Evolutionary conservation across 2,888 invertebrate genomes (phyloP).

Genomic region (Lasioglossum lativentre): DNA sequence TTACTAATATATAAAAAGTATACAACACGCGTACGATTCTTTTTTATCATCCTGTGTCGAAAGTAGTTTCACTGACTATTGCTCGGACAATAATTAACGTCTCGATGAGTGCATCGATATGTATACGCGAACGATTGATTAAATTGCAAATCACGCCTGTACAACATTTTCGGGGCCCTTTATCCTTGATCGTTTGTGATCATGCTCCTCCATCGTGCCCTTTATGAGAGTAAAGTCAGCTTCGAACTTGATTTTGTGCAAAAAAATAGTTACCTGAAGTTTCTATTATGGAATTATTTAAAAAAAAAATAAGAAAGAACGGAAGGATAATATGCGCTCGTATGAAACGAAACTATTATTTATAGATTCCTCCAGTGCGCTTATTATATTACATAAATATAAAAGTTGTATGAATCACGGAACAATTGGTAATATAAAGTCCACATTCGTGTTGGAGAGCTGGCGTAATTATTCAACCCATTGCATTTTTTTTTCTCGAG

Average conservation of each 20-base stretch:
- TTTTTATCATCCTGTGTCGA: conserved; percentile 68
- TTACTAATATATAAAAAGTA: conserved; percentile 78
- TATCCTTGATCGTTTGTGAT: conserved; percentile 28
- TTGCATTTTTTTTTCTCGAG: conserved; percentile 18
- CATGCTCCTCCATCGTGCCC: neutral
- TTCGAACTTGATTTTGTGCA: conserved; percentile 11
- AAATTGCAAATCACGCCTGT: conserved; percentile 53
- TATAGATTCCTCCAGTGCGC: conserved; percentile 23
- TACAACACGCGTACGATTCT: conserved; percentile 69
- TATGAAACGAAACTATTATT: conserved; percentile 15
- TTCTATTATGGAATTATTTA: conserved; percentile 9
- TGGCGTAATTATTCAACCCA: conserved; percentile 24
- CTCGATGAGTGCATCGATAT: conserved; percentile 63
- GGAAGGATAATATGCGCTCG: neutral
- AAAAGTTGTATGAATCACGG: conserved; percentile 26
- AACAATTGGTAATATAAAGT: conserved; percentile 34
- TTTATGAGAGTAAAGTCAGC: neutral
- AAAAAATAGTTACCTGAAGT: conserved; percentile 21
- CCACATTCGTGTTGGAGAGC: conserved; percentile 28
- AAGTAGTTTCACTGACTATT: conserved; percentile 54
- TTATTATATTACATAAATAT: conserved; percentile 35
- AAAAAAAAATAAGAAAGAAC: neutral
- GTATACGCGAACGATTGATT: conserved; percentile 58
- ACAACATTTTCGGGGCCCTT: conserved; percentile 39
- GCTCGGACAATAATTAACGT: conserved; percentile 70